A percentile compares a stretch with the other conserved stretches of the same genome.
These are phyloP conservation scores for Germaria angustata DNA, from an alignment of 2,888 invertebrate species.

Conservation along the genomic window DNA sequence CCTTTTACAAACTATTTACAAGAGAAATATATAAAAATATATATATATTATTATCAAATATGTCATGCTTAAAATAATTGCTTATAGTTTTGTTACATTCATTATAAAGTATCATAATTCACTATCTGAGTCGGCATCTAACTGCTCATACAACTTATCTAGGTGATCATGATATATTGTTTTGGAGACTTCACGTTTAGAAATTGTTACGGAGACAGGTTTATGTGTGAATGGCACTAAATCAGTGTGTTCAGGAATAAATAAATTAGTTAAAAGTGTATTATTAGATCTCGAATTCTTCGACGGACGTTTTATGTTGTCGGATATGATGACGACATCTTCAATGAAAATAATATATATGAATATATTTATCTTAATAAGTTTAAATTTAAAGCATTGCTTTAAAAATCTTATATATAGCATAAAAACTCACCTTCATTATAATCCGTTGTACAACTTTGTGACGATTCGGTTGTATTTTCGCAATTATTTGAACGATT, in stretches of 20 bases:
- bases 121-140: slow-evolving; percentile 71
- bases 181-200: background rate
- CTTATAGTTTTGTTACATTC: slow-evolving; percentile 15
- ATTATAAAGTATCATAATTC: slow-evolving; percentile 66
- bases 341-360: slow-evolving; percentile 60
- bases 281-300: background rate
- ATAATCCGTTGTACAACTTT: background rate
- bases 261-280: background rate
- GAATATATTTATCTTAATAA: background rate
- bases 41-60: too few relatives aligned
- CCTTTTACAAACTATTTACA: background rate
- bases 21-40: background rate
- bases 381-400: background rate
- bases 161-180: slow-evolving; percentile 65
- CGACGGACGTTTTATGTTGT: slow-evolving; percentile 2
- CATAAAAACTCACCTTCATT: slow-evolving; percentile 44
- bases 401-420: too few relatives aligned
- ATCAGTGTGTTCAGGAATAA: background rate
- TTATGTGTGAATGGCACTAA: slow-evolving; percentile 15
- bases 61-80: too few relatives aligned
- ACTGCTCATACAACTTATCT: slow-evolving; percentile 69
- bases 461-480: background rate
- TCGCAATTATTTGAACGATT: background rate
- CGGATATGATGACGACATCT: slow-evolving; percentile 52
- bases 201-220: background rate